Evolutionary conservation across 2,113 vertebrate genomes (phyloP).

Genomic region (Sigmodon hispidus): DNA sequence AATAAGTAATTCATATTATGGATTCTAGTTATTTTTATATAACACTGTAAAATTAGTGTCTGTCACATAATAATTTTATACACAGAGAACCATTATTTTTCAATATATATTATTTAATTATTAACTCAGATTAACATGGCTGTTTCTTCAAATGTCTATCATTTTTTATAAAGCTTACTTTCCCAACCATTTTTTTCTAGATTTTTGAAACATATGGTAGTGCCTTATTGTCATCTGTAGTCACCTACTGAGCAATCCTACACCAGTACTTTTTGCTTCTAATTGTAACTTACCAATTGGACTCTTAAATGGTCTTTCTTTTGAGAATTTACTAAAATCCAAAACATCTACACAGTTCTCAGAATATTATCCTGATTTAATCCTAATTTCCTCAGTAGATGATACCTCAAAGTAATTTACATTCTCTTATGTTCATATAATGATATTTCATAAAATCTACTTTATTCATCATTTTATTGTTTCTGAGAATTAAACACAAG

Average conservation of each 20-base stretch:
- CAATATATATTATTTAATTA: not conserved
- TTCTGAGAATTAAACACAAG: not conserved
- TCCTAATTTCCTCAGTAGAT: not conserved
- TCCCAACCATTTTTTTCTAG: not conserved
- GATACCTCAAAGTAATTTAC: not conserved
- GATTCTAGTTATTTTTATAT: not conserved
- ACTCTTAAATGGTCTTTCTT: not conserved
- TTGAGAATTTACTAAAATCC: not conserved
- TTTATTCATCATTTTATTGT: conserved; percentile 9
- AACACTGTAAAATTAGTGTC: not conserved
- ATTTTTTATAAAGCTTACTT: not conserved
- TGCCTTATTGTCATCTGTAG: not conserved
- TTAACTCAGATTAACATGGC: not conserved
- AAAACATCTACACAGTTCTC: not conserved
- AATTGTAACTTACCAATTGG: not conserved
- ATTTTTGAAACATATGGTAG: not conserved
- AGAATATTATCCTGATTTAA: not conserved
- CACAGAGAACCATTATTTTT: not conserved
- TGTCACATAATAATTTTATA: not conserved
- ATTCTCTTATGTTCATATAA: not conserved
- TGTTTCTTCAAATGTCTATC: not conserved
- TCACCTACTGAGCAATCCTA: not conserved
- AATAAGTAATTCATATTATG: not conserved
- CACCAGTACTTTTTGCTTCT: not conserved
- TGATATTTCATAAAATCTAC: not conserved